Evolutionary conservation across 2,113 vertebrate species (phyloP), one percentile per base, ranked within the genome.

Genomic region (Sander lucioperca): DNA sequence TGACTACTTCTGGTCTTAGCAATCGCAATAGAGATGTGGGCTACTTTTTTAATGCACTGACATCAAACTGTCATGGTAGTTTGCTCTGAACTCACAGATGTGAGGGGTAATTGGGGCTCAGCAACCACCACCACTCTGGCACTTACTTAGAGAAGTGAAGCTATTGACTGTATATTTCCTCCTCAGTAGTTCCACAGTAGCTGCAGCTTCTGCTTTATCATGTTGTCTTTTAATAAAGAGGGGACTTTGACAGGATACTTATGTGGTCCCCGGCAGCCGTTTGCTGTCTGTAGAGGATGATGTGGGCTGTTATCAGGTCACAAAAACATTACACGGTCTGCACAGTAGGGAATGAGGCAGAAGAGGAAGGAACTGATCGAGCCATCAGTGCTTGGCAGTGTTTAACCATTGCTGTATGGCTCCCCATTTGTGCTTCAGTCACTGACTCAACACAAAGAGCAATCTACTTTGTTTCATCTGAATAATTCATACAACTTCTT

Each of bases 151-250:
- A 79, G 53, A 18, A 57, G 48, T 59, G 62, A 74, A 68, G 47
- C 57, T 23, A 12, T 21, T 70, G 58, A 58, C 63, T 77, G 30
- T 71, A 25, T 58, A 23, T 79, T 82, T 86, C 66, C 61, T 78
- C 53, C 33, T 59, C 25, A 73, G 59, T 74, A 67, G 77, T 81
- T 88, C 68, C 57, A 51, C 27, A 70, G 33, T 27, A 48, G 66
- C 80, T 74, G 43, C 25, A 74, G 80, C 84, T 62, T 82, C 47
- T 80, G 57, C 54, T 85, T 85, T 74, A 62, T 83, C 45, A 16
- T 61, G 23, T 43, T 65, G 39, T 68, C 58, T 66, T 64, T 68
- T 70, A 27, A 70, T 70, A 27, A 70, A 45, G 15, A 70, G 53
- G 62, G 50, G 58, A 74, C 78, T 59, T 78, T 83, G 30, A 59